phyloP scores from a whole-genome alignment of 2,113 vertebrate species.

The Chionis minor region DNA sequence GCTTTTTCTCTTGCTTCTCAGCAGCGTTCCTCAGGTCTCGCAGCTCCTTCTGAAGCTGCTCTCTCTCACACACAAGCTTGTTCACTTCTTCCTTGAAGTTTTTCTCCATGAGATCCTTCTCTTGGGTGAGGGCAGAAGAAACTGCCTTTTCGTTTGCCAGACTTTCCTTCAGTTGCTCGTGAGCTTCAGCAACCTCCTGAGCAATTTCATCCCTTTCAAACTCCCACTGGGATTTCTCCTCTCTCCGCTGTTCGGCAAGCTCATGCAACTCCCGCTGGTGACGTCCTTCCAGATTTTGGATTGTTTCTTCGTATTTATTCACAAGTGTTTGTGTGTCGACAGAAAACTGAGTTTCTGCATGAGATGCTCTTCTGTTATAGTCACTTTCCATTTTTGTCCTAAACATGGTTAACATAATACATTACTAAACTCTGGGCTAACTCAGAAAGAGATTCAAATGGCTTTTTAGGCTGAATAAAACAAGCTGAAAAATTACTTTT shows the following conservation, averaged over 20 bases:
- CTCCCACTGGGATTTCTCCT: slow-evolving; percentile 82
- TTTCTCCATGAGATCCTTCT: slow-evolving; percentile 75
- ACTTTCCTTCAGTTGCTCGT: slow-evolving; percentile 57
- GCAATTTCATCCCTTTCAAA: slow-evolving; percentile 75
- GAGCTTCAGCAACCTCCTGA: slow-evolving; percentile 70
- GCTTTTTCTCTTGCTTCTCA: slow-evolving; percentile 73
- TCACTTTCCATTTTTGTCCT: slow-evolving; percentile 87
- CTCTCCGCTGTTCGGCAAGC: slow-evolving; percentile 64
- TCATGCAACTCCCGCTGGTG: slow-evolving; percentile 75
- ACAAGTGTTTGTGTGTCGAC: slow-evolving; percentile 76
- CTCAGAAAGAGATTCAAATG: slow-evolving; percentile 11
- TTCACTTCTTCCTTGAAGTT: slow-evolving; percentile 73
- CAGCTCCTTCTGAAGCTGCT: slow-evolving; percentile 79
- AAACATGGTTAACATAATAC: slow-evolving; percentile 79
- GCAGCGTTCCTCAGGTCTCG: slow-evolving; percentile 44
- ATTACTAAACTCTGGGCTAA: slow-evolving; percentile 66
- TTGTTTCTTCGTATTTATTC: slow-evolving; percentile 71
- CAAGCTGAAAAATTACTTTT: neutral
- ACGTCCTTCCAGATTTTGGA: slow-evolving; percentile 75
- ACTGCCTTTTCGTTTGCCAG: slow-evolving; percentile 68
- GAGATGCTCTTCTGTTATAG: slow-evolving; percentile 82
- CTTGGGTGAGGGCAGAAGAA: slow-evolving; percentile 60
- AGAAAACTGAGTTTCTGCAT: slow-evolving; percentile 81
- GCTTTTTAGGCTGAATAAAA: neutral
- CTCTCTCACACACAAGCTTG: slow-evolving; percentile 69